phyloP scores from a whole-genome alignment of 2,113 vertebrate genomes.

The Proterorhinus semilunaris region DNA sequence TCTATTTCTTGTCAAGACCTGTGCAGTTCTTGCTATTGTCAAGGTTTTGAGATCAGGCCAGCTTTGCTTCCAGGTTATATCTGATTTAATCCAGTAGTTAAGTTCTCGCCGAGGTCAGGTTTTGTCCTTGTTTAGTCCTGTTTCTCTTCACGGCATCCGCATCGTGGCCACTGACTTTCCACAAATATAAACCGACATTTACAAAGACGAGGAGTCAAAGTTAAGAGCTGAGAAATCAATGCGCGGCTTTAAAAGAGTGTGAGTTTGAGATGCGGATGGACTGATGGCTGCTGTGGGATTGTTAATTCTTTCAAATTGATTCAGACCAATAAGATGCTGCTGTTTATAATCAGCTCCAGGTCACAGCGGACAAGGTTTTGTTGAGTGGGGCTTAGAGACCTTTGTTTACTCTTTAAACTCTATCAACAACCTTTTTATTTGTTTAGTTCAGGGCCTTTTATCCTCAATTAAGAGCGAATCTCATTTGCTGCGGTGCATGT shows the following conservation, averaged over 20 bases:
- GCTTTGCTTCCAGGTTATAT: too few relatives aligned
- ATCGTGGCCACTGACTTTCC: neutral
- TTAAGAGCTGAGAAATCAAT: neutral
- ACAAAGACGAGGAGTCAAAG: neutral
- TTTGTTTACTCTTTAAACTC: constrained; percentile 3
- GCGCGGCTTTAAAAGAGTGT: neutral
- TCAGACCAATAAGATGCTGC: neutral
- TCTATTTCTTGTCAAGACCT: too few relatives aligned
- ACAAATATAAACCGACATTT: neutral
- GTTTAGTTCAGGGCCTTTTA: neutral
- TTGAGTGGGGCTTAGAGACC: neutral
- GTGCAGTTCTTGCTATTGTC: too few relatives aligned
- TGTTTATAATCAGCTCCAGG: neutral
- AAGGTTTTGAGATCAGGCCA: too few relatives aligned
- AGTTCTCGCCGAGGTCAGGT: neutral
- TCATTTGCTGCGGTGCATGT: neutral
- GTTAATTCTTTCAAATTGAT: constrained; percentile 2
- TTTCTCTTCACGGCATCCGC: neutral
- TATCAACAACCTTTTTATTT: constrained; percentile 1
- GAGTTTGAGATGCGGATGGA: neutral
- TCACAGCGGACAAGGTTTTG: neutral
- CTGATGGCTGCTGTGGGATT: neutral
- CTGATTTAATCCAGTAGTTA: too few relatives aligned
- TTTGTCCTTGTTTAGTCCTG: neutral
- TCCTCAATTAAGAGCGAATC: neutral